These are phyloP conservation scores for Limnothrissa miodon DNA, from an alignment of 2,113 vertebrate genomes.

Conservation along the genomic window DNA sequence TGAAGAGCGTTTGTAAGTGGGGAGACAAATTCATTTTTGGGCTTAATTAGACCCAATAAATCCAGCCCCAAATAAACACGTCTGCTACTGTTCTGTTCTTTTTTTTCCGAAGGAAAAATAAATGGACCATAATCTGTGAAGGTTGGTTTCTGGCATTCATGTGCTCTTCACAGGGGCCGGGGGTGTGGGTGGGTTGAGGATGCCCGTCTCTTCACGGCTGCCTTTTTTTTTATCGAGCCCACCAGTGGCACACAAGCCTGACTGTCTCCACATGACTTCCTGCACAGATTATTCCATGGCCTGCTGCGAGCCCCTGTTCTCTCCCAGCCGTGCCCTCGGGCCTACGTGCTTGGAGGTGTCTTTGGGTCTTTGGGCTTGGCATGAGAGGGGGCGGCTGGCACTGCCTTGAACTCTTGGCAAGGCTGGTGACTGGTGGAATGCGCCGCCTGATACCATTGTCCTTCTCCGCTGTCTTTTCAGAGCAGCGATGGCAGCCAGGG, in stretches of 20 bases:
- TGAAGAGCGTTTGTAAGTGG: not conserved
- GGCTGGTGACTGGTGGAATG: conserved; percentile 56
- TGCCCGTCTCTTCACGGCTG: not conserved
- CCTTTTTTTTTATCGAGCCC: not conserved
- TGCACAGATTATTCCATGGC: not conserved
- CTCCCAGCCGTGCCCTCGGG: conserved; percentile 32
- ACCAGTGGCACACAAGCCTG: not conserved
- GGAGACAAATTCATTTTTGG: conserved; percentile 12
- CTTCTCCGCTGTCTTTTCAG: conserved; percentile 53
- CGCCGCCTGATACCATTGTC: conserved; percentile 56
- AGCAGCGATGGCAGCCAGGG: conserved; percentile 35
- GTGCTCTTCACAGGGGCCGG: not conserved
- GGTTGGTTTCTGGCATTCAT: not conserved
- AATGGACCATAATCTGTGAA: not conserved
- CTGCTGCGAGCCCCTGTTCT: not conserved
- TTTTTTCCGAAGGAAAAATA: not conserved
- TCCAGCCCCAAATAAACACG: conserved; percentile 3
- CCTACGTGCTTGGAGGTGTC: conserved; percentile 45
- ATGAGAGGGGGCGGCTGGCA: conserved; percentile 36
- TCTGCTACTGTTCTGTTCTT: not conserved
- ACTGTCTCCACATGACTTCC: not conserved
- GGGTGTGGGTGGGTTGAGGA: too few species aligned
- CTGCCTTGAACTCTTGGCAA: conserved; percentile 62
- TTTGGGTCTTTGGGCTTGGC: conserved; percentile 46
- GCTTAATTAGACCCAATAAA: not conserved